Conservation (phyloP, 2,888 invertebrate species). For the Oeneis ivallda region DNA sequence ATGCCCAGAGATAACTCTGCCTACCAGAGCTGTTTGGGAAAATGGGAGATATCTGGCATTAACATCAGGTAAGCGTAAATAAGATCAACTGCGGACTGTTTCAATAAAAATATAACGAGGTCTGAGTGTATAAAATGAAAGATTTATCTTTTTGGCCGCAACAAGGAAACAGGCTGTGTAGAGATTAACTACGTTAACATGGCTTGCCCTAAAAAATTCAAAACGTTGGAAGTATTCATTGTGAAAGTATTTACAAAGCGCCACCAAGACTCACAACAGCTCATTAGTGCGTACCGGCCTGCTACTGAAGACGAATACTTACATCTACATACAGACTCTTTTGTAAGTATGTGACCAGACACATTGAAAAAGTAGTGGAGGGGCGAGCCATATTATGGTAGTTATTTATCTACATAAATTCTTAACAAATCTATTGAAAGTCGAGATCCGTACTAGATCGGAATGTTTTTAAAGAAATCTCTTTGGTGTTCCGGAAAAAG, state of each 20-base stretch:
- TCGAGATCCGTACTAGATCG: slow-evolving; percentile 44
- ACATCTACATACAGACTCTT: too few relatives aligned
- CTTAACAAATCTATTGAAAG: slow-evolving; percentile 68
- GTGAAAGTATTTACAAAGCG: too few relatives aligned
- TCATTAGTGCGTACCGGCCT: too few relatives aligned
- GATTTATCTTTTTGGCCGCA: slow-evolving; percentile 60
- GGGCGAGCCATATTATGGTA: too few relatives aligned
- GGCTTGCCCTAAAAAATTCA: too few relatives aligned
- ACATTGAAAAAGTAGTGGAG: too few relatives aligned
- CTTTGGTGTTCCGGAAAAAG: slow-evolving; percentile 52
- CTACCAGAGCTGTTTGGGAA: not conserved
- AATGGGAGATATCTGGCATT: not conserved
- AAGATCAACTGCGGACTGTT: slow-evolving; percentile 49
- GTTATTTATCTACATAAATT: too few relatives aligned
- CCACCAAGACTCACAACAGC: too few relatives aligned
- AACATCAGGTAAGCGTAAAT: slow-evolving; percentile 22
- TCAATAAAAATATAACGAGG: slow-evolving; percentile 67
- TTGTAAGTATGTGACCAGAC: too few relatives aligned
- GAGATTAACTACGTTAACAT: too few relatives aligned
- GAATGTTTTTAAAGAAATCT: slow-evolving; percentile 65
- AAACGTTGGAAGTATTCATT: too few relatives aligned
- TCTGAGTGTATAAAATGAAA: slow-evolving; percentile 60
- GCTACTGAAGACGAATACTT: too few relatives aligned
- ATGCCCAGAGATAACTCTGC: not conserved
- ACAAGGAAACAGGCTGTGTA: slow-evolving; percentile 42